Percentiles rank a stretch among this genome's conserved stretches.
These are phyloP conservation scores for Bergia puertoricense DNA, from an alignment of 92 coral and sea anemone species.

Conservation along the genomic window DNA sequence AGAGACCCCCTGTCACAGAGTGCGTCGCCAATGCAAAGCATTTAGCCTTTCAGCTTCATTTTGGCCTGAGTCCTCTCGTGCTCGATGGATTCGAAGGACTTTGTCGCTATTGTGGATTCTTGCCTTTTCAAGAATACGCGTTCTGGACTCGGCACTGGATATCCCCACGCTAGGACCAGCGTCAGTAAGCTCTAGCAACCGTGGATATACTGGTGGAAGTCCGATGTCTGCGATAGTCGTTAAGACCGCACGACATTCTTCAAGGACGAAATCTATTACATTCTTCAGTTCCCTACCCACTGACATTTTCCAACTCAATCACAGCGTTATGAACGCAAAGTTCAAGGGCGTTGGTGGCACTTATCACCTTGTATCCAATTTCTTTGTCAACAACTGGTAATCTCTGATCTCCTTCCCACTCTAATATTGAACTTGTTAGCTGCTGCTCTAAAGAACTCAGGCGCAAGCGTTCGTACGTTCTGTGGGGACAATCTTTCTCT, in stretches of 20 bases:
- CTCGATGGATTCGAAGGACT: constrained; percentile 42
- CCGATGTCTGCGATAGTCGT: neutral
- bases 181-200: constrained; percentile 27
- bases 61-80: constrained; percentile 58
- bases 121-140: constrained; percentile 34
- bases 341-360: neutral
- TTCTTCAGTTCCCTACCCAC: neutral
- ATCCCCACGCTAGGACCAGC: constrained; percentile 43
- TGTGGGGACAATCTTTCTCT: neutral
- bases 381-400: too few species aligned
- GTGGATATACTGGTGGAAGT: constrained; percentile 39
- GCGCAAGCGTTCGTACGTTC: neutral
- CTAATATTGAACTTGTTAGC: too few species aligned
- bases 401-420: too few species aligned
- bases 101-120: constrained; percentile 47
- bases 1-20: constrained; percentile 45
- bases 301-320: neutral
- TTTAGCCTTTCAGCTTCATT: constrained; percentile 51
- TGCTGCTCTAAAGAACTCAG: too few species aligned
- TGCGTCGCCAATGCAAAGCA: constrained; percentile 48
- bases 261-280: neutral
- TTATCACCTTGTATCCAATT: neutral
- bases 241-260: constrained; percentile 5
- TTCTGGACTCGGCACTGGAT: constrained; percentile 39
- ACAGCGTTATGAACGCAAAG: neutral